Conservation (phyloP, 2,888 invertebrate species). For the Apoda limacodes region DNA sequence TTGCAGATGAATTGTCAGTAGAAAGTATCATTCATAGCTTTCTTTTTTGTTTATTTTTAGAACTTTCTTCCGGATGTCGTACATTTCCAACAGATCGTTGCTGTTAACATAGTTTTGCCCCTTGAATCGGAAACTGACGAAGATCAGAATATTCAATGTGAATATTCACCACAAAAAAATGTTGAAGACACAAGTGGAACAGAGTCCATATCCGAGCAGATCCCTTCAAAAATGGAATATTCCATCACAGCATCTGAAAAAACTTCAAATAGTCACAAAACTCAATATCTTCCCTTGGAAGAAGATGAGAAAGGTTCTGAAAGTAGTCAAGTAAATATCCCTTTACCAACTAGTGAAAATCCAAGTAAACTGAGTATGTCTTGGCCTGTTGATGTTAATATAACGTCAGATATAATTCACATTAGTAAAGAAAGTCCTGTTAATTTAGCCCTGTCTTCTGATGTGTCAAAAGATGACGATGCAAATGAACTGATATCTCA, state of each 20-base stretch:
- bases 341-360: slow-evolving; percentile 32
- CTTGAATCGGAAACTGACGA: slow-evolving; percentile 27
- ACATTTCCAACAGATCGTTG: slow-evolving; percentile 59
- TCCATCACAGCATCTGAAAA: slow-evolving; percentile 39
- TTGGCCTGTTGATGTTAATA: slow-evolving; percentile 43
- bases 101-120: slow-evolving; percentile 35
- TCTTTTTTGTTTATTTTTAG: slow-evolving; percentile 63
- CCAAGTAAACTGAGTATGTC: slow-evolving; percentile 40
- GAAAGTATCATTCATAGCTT: too few relatives aligned
- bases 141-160: slow-evolving; percentile 24
- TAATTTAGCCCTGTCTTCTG: slow-evolving; percentile 43
- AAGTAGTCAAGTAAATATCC: slow-evolving; percentile 32
- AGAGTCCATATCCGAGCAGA: slow-evolving; percentile 58
- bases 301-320: slow-evolving; percentile 28
- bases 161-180: slow-evolving; percentile 21
- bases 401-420: slow-evolving; percentile 36
- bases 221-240: slow-evolving; percentile 48
- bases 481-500: slow-evolving; percentile 15
- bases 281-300: slow-evolving; percentile 30
- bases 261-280: slow-evolving; percentile 20
- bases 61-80: slow-evolving; percentile 67
- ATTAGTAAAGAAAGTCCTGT: slow-evolving; percentile 58
- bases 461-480: slow-evolving; percentile 40
- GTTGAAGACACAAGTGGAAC: slow-evolving; percentile 40
- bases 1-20: too few relatives aligned